Evolutionary conservation across 1,140 invertebrate genomes (phyloP), one percentile per base, ranked within the genome.

Genomic region (Lepidurus apus): DNA sequence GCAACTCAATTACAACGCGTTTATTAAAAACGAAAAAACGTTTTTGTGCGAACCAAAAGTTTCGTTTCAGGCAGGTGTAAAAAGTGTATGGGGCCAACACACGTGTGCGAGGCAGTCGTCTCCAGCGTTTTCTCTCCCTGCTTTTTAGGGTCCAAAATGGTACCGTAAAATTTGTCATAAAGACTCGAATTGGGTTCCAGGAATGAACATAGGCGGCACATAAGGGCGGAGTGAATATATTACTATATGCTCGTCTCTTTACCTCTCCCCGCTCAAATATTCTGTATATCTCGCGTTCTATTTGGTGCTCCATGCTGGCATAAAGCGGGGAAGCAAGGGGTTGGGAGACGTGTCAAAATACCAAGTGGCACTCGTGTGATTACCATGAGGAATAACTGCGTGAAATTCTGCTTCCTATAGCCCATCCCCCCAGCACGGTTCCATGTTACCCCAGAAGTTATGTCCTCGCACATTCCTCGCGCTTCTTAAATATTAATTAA

Each of bases 401-500:
- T 65, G 53, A 17, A 65, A 21, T 65, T 13, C 53, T 65, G 53
- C 13, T 65, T 65, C 21, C 53, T 65, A 65, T 11, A n/a, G 53
- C 53, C 53, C 53, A 65, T 65, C 53, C 21, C 21, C 53, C 13
- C 53, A 13, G 13, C 1, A 65, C 53, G 53, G 21, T 65, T 65
- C 21, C n/a, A 65, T 17, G 53, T 65, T 65, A 34, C 34, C 34
- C 34, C 34, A 34, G 34, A 34, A 34, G 34, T 17, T 65, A 7
- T n/a, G 21, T 21, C 53, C 21, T 7, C 13, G 53, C 53, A 21
- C 21, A 17, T 65, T 65, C 53, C 17, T 17, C 53, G 21, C 53
- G 53, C 53, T 65, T 21, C 21, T 65, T 65, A 65, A 65, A 65
- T 65, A 65, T 65, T 65, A 65, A 65, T 65, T 65, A 65, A 65